Percentiles rank a stretch among this genome's conserved stretches.
Evolutionary conservation across 2,888 invertebrate genomes (phyloP).

Genomic region (Temnothorax unifasciatus): DNA sequence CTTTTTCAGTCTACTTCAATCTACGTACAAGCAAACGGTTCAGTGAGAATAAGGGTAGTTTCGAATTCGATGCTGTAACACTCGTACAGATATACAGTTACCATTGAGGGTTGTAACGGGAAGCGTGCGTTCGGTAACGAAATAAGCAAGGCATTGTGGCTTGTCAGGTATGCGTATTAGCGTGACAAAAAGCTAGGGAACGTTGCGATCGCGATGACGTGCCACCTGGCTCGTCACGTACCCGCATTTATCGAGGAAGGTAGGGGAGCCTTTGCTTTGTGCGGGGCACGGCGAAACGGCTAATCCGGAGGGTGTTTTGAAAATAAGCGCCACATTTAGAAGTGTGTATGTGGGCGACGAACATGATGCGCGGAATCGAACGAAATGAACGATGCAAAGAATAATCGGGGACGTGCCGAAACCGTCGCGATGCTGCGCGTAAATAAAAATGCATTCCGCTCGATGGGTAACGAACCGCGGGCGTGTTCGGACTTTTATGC

Average conservation of each 20-base stretch:
- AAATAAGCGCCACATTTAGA: constrained; percentile 70
- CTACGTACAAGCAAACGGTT: constrained; percentile 6
- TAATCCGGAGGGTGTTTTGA: constrained; percentile 76
- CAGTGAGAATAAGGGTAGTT: constrained; percentile 35
- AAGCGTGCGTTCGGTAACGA: constrained; percentile 59
- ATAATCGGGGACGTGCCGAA: constrained; percentile 33
- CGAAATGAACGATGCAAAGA: constrained; percentile 30
- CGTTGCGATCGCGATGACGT: constrained; percentile 65
- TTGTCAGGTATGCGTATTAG: constrained; percentile 64
- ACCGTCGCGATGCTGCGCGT: constrained; percentile 21
- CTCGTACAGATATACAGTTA: constrained; percentile 42
- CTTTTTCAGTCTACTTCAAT: not conserved
- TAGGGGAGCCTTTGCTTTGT: constrained; percentile 60
- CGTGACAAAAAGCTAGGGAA: constrained; percentile 60
- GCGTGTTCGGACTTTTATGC: constrained; percentile 31
- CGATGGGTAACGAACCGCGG: constrained; percentile 6
- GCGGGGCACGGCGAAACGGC: constrained; percentile 66
- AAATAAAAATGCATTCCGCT: constrained; percentile 51
- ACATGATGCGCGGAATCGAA: not conserved
- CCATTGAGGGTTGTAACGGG: constrained; percentile 36
- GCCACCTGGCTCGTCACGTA: constrained; percentile 66
- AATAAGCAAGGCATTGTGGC: constrained; percentile 70
- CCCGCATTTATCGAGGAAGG: constrained; percentile 35
- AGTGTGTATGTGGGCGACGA: constrained; percentile 22
- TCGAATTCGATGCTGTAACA: constrained; percentile 52